Base-by-base conservation (phyloP, 2,888 invertebrate genomes). In the Mesoligia furuncula region DNA sequence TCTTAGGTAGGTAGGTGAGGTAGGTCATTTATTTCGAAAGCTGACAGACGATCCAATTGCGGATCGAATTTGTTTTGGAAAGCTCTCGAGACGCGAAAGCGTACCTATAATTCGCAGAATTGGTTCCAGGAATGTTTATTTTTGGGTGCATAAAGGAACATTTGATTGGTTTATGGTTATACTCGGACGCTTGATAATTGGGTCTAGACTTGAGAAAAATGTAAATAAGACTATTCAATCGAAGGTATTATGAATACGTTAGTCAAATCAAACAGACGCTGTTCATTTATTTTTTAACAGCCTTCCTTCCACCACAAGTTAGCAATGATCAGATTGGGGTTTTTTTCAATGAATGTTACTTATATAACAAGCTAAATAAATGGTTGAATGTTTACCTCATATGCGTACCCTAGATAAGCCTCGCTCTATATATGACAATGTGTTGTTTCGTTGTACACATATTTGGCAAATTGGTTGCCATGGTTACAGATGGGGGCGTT, bases 11-110 rank as follows among this genome's bases (percentile, higher is more conserved):
- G 24, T n/a, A 54, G 24, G n/a, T 57, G 11, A n/a, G 24, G 5
- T 57, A 57, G 5, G 62, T 69, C 73, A 84, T 77, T 73, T 78
- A 79, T 83, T 81, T 81, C 65, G 48, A n/a, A 64, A 42, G 20
- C 39, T 80, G 75, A 73, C 73, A 75, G 73, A 77, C 73, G 61
- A 71, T 77, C 75, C 78, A 72, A 88, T 86, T 83, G 82, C 64
- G 62, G 77, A 72, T 79, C 77, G 81, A 86, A 85, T 88, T 85
- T 79, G 78, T 74, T 84, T 73, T 61, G 64, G 59, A 68, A 66
- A 62, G 11, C 83, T 67, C 77, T 65, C 9, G 83, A 85, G 85
- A 51, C 64, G 64, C 5, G 31, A 36, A 45, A 42, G 54, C 67
- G 66, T 77, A 61, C 48, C 48, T 51, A 36, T n/a, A 67, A 48